Evolutionary conservation across 2,888 invertebrate genomes (phyloP).

Genomic region (Clanis bilineata): DNA sequence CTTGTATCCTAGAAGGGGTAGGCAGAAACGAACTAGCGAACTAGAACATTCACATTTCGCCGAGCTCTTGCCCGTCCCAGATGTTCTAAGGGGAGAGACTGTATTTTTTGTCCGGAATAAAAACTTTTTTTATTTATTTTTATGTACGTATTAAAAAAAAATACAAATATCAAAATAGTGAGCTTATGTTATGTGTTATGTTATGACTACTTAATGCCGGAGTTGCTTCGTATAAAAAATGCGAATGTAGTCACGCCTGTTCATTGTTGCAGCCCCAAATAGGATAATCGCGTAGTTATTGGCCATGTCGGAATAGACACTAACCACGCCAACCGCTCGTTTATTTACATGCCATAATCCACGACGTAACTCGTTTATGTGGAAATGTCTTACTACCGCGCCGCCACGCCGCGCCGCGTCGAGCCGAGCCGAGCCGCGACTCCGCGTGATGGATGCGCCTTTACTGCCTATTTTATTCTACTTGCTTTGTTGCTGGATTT

Average conservation of each 20-base stretch:
- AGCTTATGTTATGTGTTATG: too few species aligned
- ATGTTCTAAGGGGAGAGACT: too few species aligned
- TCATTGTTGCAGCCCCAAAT: constrained; percentile 64
- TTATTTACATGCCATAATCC: constrained; percentile 68
- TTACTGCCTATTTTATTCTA: constrained; percentile 24
- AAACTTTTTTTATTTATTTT: too few species aligned
- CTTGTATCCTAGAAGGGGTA: too few species aligned
- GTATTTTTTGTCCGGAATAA: too few species aligned
- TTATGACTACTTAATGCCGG: constrained; percentile 43
- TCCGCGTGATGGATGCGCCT: constrained; percentile 44
- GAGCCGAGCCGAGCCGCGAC: constrained; percentile 34
- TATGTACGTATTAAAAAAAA: too few species aligned
- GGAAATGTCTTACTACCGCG: constrained; percentile 54
- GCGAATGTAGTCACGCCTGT: constrained; percentile 64
- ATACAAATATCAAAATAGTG: too few species aligned
- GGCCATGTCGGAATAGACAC: constrained; percentile 72
- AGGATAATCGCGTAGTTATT: constrained; percentile 76
- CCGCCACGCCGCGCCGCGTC: constrained; percentile 29
- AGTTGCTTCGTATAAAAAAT: constrained; percentile 49
- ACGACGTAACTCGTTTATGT: constrained; percentile 57
- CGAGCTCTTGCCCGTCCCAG: too few species aligned
- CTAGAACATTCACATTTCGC: too few species aligned
- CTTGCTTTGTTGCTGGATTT: constrained; percentile 4
- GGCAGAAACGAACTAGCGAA: too few species aligned
- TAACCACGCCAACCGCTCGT: constrained; percentile 77